Evolutionary conservation across 2,113 vertebrate species (phyloP), one percentile per base, ranked within the genome.

Genomic region (Rhynchomys soricoides): DNA sequence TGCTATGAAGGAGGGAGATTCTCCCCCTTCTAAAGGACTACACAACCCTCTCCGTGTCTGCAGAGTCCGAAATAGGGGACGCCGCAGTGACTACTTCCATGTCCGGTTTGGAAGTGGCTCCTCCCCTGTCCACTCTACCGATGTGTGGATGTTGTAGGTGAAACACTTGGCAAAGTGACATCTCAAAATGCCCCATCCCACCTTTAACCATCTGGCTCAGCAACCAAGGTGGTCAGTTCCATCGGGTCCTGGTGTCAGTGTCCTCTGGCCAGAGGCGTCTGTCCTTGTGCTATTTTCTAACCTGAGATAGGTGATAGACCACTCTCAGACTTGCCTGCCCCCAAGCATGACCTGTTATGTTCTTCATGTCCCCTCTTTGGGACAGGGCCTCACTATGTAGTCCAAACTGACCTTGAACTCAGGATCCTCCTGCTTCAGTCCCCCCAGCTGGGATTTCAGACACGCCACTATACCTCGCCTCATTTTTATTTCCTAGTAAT

Each of bases 401-500:
- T 43, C 26, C 34, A 57, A 13, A 24, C 21, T 62, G 55, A 29
- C 81, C 55, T 29, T 29, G 37, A 59, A 40, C n/a, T 83, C 21
- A 19, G 10, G 17, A 19, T 57, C 21, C 19, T 57, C 52, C 78
- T 40, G 37, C 37, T 11, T 37, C 78, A 29, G n/a, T 13, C 3
- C 43, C n/a, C 81, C 24, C 16, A 62, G 55, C 37, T 29, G n/a
- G 81, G 24, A 43, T 43, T 83, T 29, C 24, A 62, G 55, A 57
- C 81, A 9, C 29, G 34, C 10, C 7, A 29, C 52, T n/a, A 57
- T 5, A 57, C 34, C 37, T 37, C 57, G 11, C 21, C 79, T 82
- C 37, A 86, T 90, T 95, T n/a, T 90, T 73, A 5, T 95, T 91
- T 93, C 71, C 92, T 86, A 34, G 81, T 50, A 79, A 50, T 77